Evolutionary conservation across 2,797 vertebrate species (phyloP), one percentile per base, ranked within the genome.

Genomic region (Coracias cyanogaster): DNA sequence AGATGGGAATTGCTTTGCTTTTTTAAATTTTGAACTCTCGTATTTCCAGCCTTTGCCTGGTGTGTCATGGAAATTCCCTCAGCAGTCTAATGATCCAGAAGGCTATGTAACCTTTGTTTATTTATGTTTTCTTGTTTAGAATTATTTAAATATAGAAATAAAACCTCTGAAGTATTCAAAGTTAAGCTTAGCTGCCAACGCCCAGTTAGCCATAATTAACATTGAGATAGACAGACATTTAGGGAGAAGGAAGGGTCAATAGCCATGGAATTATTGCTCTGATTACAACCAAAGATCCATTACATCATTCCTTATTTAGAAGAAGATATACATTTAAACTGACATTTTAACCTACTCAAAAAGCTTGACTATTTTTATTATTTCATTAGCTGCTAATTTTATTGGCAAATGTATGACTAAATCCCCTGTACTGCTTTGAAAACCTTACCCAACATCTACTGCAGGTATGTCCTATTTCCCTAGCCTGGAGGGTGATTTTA

Each of bases 321-420:
- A 91, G 39, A 13, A 81, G 18, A 52, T 35, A 62, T 2, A 45
- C 49, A 65, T 69, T 81, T 74, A 81, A 91, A 48, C 4, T 0
- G 1, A 64, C 35, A 28, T 92, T 91, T 83, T 82, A 78, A 83
- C 46, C 14, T 78, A 37, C 33, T 71, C 61, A 79, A 22, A 87
- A 80, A 18, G 6, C 18, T 71, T 35, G 37, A 66, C 25, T 90
- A 10, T 66, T 84, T 89, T 74, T 82, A 73, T 82, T 21, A 79
- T 90, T 89, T 89, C 24, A 71, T 86, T 72, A 84, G 9, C 35
- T 80, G 37, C 43, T 92, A 46, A 58, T 88, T 96, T 88, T 60
- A 78, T 33, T 89, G 83, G 84, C 41, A 78, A 37, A 69, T 33
- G 12, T 54, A 66, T 24, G 39, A 87, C n/a, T 82, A 41, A 79